These are phyloP conservation scores for Blennius ocellaris DNA, from an alignment of 2,113 vertebrate genomes.

Conservation along the genomic window DNA sequence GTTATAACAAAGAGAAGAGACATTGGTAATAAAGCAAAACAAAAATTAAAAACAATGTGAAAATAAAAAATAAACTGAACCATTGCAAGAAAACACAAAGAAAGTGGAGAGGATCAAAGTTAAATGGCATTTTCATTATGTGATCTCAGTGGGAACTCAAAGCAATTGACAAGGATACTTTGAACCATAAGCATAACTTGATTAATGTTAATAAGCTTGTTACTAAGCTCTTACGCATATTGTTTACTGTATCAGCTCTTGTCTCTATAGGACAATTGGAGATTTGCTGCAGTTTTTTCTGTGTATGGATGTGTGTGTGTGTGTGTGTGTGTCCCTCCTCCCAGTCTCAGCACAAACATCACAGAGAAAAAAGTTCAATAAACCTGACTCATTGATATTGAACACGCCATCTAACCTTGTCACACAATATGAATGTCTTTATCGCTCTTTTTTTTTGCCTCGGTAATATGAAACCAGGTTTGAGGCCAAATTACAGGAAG, in stretches of 20 bases:
- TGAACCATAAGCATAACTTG: not conserved
- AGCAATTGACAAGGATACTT: constrained; percentile 1
- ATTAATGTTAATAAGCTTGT: constrained; percentile 16
- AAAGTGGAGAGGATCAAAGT: not conserved
- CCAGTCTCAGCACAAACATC: constrained; percentile 17
- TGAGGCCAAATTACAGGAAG: constrained; percentile 56
- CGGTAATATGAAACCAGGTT: constrained; percentile 54
- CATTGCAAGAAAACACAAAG: not conserved
- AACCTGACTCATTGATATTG: constrained; percentile 72
- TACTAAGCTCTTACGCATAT: not conserved
- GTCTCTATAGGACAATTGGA: not conserved
- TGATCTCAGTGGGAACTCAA: not conserved
- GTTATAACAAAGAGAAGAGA: not conserved
- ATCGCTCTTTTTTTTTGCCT: constrained; percentile 45
- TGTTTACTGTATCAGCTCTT: not conserved
- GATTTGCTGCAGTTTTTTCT: not conserved
- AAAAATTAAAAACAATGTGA: no score
- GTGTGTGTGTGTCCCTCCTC: constrained; percentile 12
- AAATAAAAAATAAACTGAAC: not conserved
- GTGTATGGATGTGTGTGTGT: not conserved
- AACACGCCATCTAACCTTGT: constrained; percentile 66
- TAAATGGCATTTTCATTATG: not conserved
- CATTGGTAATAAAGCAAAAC: not conserved
- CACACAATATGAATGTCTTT: constrained; percentile 65
- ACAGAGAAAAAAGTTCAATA: constrained; percentile 55